These are phyloP conservation scores for Hecatera dysodea DNA, from an alignment of 2,888 invertebrate genomes.

Conservation along the genomic window DNA sequence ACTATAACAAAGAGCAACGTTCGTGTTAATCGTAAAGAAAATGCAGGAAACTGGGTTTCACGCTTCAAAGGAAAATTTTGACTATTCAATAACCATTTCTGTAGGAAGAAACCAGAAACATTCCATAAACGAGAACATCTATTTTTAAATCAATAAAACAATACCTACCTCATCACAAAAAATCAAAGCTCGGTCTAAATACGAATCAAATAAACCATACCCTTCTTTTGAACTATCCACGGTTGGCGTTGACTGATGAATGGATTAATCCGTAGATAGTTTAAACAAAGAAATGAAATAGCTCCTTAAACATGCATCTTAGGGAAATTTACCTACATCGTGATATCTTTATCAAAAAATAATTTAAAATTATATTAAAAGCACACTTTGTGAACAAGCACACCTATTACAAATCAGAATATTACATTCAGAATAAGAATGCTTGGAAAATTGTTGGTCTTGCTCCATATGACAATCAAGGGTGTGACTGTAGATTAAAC, in stretches of 20 bases:
- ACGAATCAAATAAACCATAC: slow-evolving; percentile 48
- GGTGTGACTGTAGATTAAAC: too few species aligned
- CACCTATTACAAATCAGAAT: too few species aligned
- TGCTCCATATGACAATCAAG: too few species aligned
- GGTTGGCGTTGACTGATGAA: slow-evolving; percentile 46
- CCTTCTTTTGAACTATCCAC: slow-evolving; percentile 56
- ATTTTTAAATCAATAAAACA: slow-evolving; percentile 56
- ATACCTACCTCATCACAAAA: slow-evolving; percentile 44
- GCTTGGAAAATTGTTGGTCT: too few species aligned
- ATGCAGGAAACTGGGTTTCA: slow-evolving; percentile 3
- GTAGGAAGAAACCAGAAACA: slow-evolving; percentile 16
- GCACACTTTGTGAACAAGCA: too few species aligned
- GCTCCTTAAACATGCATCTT: slow-evolving; percentile 16
- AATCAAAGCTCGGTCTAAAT: slow-evolving; percentile 53
- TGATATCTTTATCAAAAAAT: not conserved
- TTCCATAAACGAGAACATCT: slow-evolving; percentile 47
- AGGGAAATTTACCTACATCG: not conserved
- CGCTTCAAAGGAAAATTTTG: slow-evolving; percentile 22
- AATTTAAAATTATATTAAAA: too few species aligned
- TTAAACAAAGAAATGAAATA: slow-evolving; percentile 56
- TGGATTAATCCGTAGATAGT: slow-evolving; percentile 51
- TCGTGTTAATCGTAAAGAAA: slow-evolving; percentile 27
- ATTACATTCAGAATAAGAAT: too few species aligned
- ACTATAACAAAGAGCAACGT: slow-evolving; percentile 47
- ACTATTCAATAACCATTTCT: slow-evolving; percentile 7